Conservation (phyloP, 2,797 vertebrate genomes). For the Enteromius treurensis region DNA sequence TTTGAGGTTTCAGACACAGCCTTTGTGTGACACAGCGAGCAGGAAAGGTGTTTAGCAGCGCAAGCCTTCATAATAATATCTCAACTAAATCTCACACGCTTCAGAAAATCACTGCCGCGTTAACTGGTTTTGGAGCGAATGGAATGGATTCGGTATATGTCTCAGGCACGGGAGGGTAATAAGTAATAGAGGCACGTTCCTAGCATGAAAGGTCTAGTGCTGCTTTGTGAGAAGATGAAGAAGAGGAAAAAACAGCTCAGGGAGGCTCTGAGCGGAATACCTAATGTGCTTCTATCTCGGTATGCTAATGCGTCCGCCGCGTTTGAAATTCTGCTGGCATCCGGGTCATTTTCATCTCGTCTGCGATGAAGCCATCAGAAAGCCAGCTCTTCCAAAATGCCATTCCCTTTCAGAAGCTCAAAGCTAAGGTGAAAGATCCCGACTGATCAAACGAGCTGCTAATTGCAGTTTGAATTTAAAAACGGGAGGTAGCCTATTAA, state of each 20-base stretch:
- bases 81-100: slow-evolving; percentile 20
- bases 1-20: not conserved
- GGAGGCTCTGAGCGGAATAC: slow-evolving; percentile 63
- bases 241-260: slow-evolving; percentile 43
- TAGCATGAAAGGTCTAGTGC: slow-evolving; percentile 55
- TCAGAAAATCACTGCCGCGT: slow-evolving; percentile 17
- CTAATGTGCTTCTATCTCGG: slow-evolving; percentile 62
- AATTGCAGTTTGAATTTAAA: slow-evolving; percentile 52
- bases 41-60: not conserved
- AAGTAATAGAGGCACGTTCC: slow-evolving; percentile 54
- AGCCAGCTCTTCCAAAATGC: slow-evolving; percentile 56
- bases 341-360: slow-evolving; percentile 65
- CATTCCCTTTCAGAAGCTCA: slow-evolving; percentile 47
- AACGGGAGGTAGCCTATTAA: slow-evolving; percentile 15
- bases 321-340: slow-evolving; percentile 67
- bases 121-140: slow-evolving; percentile 28
- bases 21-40: slow-evolving; percentile 8
- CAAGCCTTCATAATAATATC: slow-evolving; percentile 17
- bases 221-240: slow-evolving; percentile 54
- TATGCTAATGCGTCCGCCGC: slow-evolving; percentile 60
- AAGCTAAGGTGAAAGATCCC: slow-evolving; percentile 53
- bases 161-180: slow-evolving; percentile 46
- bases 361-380: slow-evolving; percentile 62
- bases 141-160: slow-evolving; percentile 51
- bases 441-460: slow-evolving; percentile 55